Evolutionary conservation across 2,888 invertebrate genomes (phyloP).

Genomic region (Chironomus tentans): DNA sequence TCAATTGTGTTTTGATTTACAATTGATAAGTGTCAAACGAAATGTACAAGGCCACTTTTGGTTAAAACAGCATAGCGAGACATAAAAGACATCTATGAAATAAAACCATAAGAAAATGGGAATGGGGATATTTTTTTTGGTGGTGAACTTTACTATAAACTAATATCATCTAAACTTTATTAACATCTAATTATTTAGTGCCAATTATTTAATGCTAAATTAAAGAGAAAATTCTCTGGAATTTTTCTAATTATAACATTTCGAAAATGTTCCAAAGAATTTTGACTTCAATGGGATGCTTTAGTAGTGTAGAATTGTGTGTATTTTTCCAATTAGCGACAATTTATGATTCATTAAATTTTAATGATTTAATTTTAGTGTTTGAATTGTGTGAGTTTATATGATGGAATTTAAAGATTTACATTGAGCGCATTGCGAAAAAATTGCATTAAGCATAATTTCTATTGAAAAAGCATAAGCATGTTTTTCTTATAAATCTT

Average conservation of each 20-base stretch:
- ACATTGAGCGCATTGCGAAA: too few species aligned
- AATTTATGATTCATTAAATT: too few species aligned
- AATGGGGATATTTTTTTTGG: background rate
- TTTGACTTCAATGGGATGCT: background rate
- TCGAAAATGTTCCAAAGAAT: background rate
- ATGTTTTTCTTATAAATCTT: too few species aligned
- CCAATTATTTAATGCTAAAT: background rate
- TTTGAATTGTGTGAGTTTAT: too few species aligned
- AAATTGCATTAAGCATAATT: too few species aligned
- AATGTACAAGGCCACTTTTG: slow-evolving; percentile 28
- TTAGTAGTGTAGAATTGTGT: background rate
- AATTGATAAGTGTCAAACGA: slow-evolving; percentile 28
- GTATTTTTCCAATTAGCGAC: background rate
- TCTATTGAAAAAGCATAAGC: too few species aligned
- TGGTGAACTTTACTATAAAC: background rate
- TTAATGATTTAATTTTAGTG: too few species aligned
- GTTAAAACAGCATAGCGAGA: slow-evolving; percentile 27
- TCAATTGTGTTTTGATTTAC: slow-evolving; percentile 15
- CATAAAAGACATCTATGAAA: background rate
- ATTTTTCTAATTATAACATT: background rate
- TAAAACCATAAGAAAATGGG: background rate
- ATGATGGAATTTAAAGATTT: too few species aligned
- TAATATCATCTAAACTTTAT: background rate
- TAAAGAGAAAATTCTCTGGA: too few species aligned
- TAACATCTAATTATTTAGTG: background rate